Evolutionary conservation across 2,888 invertebrate species (phyloP).

Genomic region (Helobdella robusta): DNA sequence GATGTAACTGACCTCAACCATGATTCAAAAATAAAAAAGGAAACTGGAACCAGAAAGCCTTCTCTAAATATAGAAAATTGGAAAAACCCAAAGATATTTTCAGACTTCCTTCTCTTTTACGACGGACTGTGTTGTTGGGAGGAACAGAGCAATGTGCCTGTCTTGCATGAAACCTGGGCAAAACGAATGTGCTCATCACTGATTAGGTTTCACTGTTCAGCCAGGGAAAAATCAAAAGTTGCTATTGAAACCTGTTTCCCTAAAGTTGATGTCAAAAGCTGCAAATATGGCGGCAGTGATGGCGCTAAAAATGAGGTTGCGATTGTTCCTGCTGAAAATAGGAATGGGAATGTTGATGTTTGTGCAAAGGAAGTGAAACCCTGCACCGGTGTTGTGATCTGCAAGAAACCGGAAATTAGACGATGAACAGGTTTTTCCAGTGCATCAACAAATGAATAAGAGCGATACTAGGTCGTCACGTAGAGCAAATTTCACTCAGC

Average conservation of each 20-base stretch:
- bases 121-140: constrained; percentile 24
- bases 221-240: too few relatives aligned
- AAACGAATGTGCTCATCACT: neutral
- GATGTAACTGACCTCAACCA: neutral
- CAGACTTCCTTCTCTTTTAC: constrained; percentile 9
- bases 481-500: too few relatives aligned
- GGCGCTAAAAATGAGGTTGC: neutral
- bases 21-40: too few relatives aligned
- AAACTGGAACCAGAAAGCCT: neutral
- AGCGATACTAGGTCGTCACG: too few relatives aligned
- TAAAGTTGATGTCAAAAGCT: too few relatives aligned
- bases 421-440: too few relatives aligned
- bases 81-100: neutral
- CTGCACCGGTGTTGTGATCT: too few relatives aligned
- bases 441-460: too few relatives aligned
- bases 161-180: constrained; percentile 17
- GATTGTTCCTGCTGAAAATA: neutral
- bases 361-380: too few relatives aligned
- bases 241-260: too few relatives aligned
- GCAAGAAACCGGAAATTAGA: too few relatives aligned
- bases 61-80: neutral
- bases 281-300: neutral
- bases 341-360: neutral
- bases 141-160: constrained; percentile 1
- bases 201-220: neutral